phyloP scores from a whole-genome alignment of 2,888 invertebrate species.

The Macropis europaea region DNA sequence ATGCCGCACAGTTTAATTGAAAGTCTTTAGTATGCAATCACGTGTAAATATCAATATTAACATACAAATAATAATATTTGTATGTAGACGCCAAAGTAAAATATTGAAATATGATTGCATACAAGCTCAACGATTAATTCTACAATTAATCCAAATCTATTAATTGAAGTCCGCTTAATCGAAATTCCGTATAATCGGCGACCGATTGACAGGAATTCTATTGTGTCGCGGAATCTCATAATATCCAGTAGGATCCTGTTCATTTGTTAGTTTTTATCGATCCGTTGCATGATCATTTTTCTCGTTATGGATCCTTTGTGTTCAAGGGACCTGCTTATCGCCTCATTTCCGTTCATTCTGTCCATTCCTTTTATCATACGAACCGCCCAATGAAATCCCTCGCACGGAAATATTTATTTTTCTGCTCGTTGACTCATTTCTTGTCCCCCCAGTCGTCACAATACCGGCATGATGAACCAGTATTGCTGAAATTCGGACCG shows the following conservation, averaged over 20 bases:
- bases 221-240: too few species aligned
- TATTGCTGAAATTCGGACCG: constrained; percentile 59
- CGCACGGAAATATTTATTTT: constrained; percentile 36
- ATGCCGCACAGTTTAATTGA: too few species aligned
- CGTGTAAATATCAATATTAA: too few species aligned
- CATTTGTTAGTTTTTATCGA: background rate
- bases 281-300: background rate
- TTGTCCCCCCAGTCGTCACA: constrained; percentile 54
- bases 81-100: too few species aligned
- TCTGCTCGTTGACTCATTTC: constrained; percentile 35
- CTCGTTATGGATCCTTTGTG: background rate
- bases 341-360: constrained; percentile 5
- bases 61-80: too few species aligned
- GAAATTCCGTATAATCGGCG: too few species aligned
- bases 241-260: background rate
- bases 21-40: too few species aligned
- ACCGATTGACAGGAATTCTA: too few species aligned
- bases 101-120: too few species aligned
- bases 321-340: background rate
- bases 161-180: too few species aligned
- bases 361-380: background rate
- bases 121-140: too few species aligned
- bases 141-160: too few species aligned
- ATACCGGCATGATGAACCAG: constrained; percentile 56
- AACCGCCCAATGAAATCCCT: background rate